These are phyloP conservation scores for Crotophaga sulcirostris DNA, from an alignment of 2,113 vertebrate species.

Conservation along the genomic window DNA sequence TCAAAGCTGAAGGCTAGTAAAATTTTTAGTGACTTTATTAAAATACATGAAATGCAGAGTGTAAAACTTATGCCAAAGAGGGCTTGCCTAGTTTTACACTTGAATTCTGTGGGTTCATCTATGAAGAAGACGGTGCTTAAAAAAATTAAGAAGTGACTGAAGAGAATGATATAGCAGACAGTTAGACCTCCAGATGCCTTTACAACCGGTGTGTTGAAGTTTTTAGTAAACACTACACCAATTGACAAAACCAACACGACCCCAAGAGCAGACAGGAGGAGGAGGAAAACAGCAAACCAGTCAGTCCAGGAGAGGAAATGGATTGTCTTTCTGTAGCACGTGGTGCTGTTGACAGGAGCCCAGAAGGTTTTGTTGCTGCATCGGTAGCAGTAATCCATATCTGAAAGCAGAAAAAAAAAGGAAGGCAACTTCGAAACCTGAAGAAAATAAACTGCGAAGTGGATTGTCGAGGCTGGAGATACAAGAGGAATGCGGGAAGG, in stretches of 20 bases:
- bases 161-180: conserved; percentile 84
- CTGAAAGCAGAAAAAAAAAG: conserved; percentile 63
- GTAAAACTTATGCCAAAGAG: conserved; percentile 88
- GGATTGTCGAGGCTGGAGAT: neutral
- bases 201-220: conserved; percentile 81
- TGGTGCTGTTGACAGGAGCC: conserved; percentile 77
- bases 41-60: conserved; percentile 86
- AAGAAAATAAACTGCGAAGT: neutral
- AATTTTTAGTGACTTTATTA: conserved; percentile 90
- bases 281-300: conserved; percentile 81
- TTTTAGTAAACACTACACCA: conserved; percentile 81
- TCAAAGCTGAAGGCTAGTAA: conserved; percentile 88
- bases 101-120: conserved; percentile 76
- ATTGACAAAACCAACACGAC: conserved; percentile 76
- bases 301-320: conserved; percentile 82
- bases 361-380: conserved; percentile 81
- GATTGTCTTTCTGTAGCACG: conserved; percentile 76
- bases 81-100: conserved; percentile 83
- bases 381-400: conserved; percentile 83
- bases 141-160: conserved; percentile 84
- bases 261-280: conserved; percentile 77
- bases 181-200: conserved; percentile 82
- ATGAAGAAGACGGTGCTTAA: conserved; percentile 82
- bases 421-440: neutral
- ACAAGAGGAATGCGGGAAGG: neutral